phyloP scores from a whole-genome alignment of 2,888 invertebrate genomes.

The Adelphocoris suturalis region DNA sequence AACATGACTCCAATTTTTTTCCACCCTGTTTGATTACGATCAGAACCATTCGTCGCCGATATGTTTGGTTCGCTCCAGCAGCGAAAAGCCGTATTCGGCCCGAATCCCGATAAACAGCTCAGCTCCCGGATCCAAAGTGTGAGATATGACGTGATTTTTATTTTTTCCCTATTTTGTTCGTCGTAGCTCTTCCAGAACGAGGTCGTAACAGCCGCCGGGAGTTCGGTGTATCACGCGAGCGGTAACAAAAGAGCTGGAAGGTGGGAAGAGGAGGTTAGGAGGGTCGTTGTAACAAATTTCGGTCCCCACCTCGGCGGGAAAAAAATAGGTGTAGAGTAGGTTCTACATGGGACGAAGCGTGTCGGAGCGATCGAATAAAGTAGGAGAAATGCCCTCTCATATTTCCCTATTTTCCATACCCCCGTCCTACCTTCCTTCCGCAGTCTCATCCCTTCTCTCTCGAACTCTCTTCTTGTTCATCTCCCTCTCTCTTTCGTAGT shows the following conservation, averaged over 20 bases:
- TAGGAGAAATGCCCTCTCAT: slow-evolving; percentile 12
- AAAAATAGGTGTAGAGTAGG: background rate
- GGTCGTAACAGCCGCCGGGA: background rate
- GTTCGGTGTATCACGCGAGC: slow-evolving; percentile 1
- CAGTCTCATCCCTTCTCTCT: background rate
- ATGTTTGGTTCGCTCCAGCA: no score
- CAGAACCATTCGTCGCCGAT: no score
- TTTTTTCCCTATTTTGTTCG: background rate
- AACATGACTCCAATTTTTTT: no score
- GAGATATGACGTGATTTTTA: background rate
- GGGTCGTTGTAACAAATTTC: background rate
- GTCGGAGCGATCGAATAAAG: slow-evolving; percentile 25
- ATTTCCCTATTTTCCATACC: slow-evolving; percentile 19
- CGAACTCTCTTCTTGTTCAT: background rate
- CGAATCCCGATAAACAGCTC: no score
- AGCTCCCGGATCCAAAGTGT: background rate
- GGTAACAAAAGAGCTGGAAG: background rate
- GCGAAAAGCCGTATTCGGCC: no score
- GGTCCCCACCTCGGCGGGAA: background rate
- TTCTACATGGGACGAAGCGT: background rate
- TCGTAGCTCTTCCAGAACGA: background rate
- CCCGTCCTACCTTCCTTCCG: background rate
- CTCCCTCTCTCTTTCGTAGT: no score
- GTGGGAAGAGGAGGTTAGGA: background rate
- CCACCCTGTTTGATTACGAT: no score